Percentiles rank a stretch among this genome's conserved stretches.
Conservation (phyloP, 2,888 invertebrate species). For the Diadegma fenestrale region DNA sequence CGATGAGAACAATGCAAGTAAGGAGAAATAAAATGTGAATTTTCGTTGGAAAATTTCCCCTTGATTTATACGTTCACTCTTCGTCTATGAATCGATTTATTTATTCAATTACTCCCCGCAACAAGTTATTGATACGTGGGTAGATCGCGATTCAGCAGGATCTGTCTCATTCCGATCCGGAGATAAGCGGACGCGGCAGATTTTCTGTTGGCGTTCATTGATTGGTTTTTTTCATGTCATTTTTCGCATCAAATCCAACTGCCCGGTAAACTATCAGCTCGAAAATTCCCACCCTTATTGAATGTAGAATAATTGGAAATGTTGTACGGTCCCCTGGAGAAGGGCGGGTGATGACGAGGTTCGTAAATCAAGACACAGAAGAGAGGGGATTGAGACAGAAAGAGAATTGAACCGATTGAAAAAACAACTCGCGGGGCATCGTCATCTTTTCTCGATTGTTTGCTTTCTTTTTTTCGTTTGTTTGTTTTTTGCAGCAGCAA, state of each 20-base stretch:
- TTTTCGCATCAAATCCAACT: neutral
- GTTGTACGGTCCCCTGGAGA: neutral
- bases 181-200: neutral
- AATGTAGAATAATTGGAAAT: neutral
- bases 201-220: neutral
- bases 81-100: conserved; percentile 3
- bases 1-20: conserved; percentile 20
- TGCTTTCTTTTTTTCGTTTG: neutral
- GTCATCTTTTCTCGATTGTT: conserved; percentile 23
- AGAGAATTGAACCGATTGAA: neutral
- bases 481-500: neutral
- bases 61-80: neutral
- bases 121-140: no score
- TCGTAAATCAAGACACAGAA: neutral
- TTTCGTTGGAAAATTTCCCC: neutral
- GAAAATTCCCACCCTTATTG: neutral
- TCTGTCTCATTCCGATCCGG: neutral
- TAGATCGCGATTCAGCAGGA: neutral
- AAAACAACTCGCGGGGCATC: conserved; percentile 27
- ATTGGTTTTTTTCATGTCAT: neutral
- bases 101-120: neutral
- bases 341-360: neutral
- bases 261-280: neutral
- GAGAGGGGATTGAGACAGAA: neutral
- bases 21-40: neutral